Base-by-base conservation (phyloP, 2,888 invertebrate species). In the Mythimna lalbum region DNA sequence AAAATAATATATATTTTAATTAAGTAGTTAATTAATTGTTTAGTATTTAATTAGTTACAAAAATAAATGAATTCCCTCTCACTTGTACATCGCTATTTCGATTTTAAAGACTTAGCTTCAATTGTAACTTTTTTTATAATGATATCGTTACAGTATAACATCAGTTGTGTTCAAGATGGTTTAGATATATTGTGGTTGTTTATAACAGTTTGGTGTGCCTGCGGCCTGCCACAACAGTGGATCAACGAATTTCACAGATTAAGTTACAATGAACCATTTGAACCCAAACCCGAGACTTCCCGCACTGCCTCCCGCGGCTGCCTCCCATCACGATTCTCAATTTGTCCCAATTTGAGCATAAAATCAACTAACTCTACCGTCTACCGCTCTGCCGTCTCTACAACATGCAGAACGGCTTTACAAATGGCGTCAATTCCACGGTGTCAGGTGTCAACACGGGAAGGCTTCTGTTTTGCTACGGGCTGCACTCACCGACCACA, bases 361-460 rank as follows among this genome's bases (percentile, higher is more conserved):
- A 79, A 73, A 76, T 79, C 56, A 4, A 33, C 21, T 27, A 53
- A 53, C n/a, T 31, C 39, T 23, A 55, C 55, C 69, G 57, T 7
- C 59, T n/a, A 0, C 21, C 27, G 47, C 53, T 23, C 50, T 47
- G 31, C 56, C 63, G 62, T 9, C 17, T 52, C 56, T 53, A 66
- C 61, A 56, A 68, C 55, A 57, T 27, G 63, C 68, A 36, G 49
- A 55, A 60, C 63, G 27, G 23, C 56, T 59, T 61, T 55, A 63
- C 67, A 76, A 76, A 68, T 33, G 43, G 10, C 52, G 53, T 52
- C 17, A 55, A 60, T 60, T 62, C 23, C 77, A 72, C 63, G 78
- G 81, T 63, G 53, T 79, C 72, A 68, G 73, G 61, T 79, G 78
- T 81, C 79, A 66, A 66, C 73, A 63, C 50, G 21, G 31, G 66